Conservation (phyloP, 64 coral and sea anemone species). For the Montipora cactus region DNA sequence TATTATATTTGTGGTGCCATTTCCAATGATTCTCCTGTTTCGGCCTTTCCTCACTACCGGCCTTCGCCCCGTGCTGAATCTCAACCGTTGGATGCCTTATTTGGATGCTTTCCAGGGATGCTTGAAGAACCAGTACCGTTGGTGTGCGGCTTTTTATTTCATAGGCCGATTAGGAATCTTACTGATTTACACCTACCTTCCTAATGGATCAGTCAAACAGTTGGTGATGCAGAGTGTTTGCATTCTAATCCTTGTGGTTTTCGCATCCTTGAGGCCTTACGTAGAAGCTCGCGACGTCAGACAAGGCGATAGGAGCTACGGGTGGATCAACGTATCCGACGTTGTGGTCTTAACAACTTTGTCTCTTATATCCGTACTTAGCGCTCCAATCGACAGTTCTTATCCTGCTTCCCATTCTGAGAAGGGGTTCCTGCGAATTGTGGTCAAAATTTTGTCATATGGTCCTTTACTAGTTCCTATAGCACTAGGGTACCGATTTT, state of each 20-base stretch:
- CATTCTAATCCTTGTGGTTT: slow-evolving; percentile 44
- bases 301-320: slow-evolving; percentile 8
- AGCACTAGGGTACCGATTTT: neutral
- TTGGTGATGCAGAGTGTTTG: slow-evolving; percentile 54
- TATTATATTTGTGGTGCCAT: slow-evolving; percentile 14
- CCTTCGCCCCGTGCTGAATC: slow-evolving; percentile 16
- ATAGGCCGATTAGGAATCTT: slow-evolving; percentile 57
- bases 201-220: slow-evolving; percentile 1
- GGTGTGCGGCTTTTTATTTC: slow-evolving; percentile 83
- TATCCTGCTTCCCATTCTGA: neutral
- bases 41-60: slow-evolving; percentile 6
- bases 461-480: slow-evolving; percentile 45
- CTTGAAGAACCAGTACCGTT: slow-evolving; percentile 80
- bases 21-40: slow-evolving; percentile 68
- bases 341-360: slow-evolving; percentile 69
- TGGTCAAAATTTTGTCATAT: slow-evolving; percentile 53
- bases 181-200: slow-evolving; percentile 25
- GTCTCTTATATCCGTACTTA: slow-evolving; percentile 60
- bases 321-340: slow-evolving; percentile 83
- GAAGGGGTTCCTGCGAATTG: neutral
- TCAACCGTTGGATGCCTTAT: neutral
- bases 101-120: slow-evolving; percentile 42
- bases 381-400: slow-evolving; percentile 42
- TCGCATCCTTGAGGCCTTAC: slow-evolving; percentile 75
- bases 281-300: slow-evolving; percentile 30